Evolutionary conservation across 2,113 vertebrate species (phyloP), one percentile per base, ranked within the genome.

Genomic region (Spilogale gracilis): DNA sequence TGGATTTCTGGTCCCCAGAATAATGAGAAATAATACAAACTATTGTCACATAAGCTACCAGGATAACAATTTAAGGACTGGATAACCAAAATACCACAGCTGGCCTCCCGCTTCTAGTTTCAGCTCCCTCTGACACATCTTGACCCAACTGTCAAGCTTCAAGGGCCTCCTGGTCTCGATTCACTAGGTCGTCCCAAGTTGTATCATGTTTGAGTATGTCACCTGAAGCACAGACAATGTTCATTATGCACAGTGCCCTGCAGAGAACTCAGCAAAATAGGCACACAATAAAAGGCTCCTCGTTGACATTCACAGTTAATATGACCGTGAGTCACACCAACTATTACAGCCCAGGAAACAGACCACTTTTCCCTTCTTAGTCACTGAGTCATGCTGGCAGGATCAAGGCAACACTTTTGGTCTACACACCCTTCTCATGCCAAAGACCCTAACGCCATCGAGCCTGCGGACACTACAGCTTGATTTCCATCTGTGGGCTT

Each of bases 311-410:
- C 81, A 21, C 18, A 32, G 87, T 83, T 93, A 74, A 94, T 54
- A 73, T 12, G 56, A 76, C 45, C 69, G 58, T 95, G 96, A 98
- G 95, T 97, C 92, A 97, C 80, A 84, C 38, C 60, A 87, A 84
- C 38, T 76, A 58, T 81, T 76, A 81, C 3, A 56, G 38, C 18
- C 56, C 76, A 73, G 71, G 87, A 76, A 84, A 86, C 21, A 76
- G 48, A 71, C 30, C 52, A 45, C 25, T 80, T 94, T 85, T 69
- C 80, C 50, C 32, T 93, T 88, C 63, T 92, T 81, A 95, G 89
- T 96, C 94, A 92, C 74, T 7, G 17, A 92, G 43, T 85, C 90
- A 67, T 0, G 3, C 74, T 56, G 80, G 58, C 74, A 95, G 45
- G 69, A 76, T 50, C 32, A 27, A 81, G 60, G 52, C 61, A 84